Base-by-base conservation (phyloP, 2,888 invertebrate genomes). In the Archips crataeganus region DNA sequence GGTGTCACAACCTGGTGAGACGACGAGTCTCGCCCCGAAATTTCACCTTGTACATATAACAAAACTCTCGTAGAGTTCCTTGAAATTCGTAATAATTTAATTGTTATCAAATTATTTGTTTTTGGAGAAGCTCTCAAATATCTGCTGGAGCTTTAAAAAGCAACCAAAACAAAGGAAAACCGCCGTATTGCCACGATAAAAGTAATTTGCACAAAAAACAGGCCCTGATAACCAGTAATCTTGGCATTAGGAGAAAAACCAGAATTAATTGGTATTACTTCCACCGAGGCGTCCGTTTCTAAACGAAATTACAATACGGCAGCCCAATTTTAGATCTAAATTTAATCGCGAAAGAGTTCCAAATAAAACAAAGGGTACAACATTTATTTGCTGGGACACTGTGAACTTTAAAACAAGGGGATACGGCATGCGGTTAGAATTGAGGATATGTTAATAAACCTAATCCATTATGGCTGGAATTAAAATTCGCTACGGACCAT, bases 401-500 rank as follows among this genome's bases (percentile, higher is more conserved):
- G 15, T 9, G n/a, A 66, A 34, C 45, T 13, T n/a, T 66, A 39
- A 39, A 9, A 23, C 59, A 36, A 39, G 36, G 34, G 9, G 3
- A 36, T 39, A 60, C 36, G n/a, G 60, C 36, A 13, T 62, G 39
- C n/a, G 49, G 6, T 42, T 2, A 15, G 45, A 68, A 63, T 68
- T 63, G 34, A 63, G 61, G 42, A 54, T 62, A 67, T 60, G 59
- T 59, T 66, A 70, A 67, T 67, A 32, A 63, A 63, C 63, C 59
- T 73, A 64, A 75, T 75, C 72, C 70, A 59, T 70, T 65, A 70
- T 47, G 70, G 64, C 11, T 13, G 62, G 67, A 70, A 70, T 73
- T 70, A 67, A 70, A 73, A 70, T 70, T 57, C 67, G 34, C 57
- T 62, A 42, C 15, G 36, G 59, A 36, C 10, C 42, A 59, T 69